Evolutionary conservation across 2,797 vertebrate genomes (phyloP).

Genomic region (Neopelma chrysocephalum): DNA sequence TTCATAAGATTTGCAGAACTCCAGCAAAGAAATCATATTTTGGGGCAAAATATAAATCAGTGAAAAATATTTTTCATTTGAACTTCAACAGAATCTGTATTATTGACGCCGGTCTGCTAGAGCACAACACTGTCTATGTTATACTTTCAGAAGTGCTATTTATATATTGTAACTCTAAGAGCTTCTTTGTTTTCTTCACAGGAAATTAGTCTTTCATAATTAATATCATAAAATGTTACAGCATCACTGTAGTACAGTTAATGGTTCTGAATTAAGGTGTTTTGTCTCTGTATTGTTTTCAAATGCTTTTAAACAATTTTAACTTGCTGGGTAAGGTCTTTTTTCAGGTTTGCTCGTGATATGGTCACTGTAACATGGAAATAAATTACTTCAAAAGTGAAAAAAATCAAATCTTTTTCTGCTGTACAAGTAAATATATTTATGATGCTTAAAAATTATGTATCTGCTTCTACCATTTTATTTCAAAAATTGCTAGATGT

Average conservation of each 20-base stretch:
- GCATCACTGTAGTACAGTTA: not conserved
- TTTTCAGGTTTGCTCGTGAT: not conserved
- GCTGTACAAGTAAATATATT: not conserved
- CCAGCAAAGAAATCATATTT: not conserved
- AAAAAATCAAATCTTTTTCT: not conserved
- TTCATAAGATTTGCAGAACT: not conserved
- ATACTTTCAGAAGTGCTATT: slow-evolving; percentile 1
- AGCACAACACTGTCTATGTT: slow-evolving; percentile 15
- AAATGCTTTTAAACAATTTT: not conserved
- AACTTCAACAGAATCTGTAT: slow-evolving; percentile 13
- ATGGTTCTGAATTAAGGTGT: not conserved
- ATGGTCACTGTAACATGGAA: not conserved
- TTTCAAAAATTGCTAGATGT: not conserved
- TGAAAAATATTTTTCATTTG: slow-evolving; percentile 3
- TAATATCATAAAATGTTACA: not conserved
- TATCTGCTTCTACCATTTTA: not conserved
- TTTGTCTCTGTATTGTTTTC: not conserved
- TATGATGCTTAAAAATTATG: not conserved
- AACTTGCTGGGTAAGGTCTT: not conserved
- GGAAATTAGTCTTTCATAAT: slow-evolving; percentile 26
- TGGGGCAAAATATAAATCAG: not conserved
- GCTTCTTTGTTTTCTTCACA: not conserved
- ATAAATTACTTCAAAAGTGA: not conserved
- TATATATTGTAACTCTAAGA: slow-evolving; percentile 15
- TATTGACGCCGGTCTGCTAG: not conserved